Evolutionary conservation across 2,888 invertebrate species (phyloP), one percentile per base, ranked within the genome.

Genomic region (Sminthurinus aureus): DNA sequence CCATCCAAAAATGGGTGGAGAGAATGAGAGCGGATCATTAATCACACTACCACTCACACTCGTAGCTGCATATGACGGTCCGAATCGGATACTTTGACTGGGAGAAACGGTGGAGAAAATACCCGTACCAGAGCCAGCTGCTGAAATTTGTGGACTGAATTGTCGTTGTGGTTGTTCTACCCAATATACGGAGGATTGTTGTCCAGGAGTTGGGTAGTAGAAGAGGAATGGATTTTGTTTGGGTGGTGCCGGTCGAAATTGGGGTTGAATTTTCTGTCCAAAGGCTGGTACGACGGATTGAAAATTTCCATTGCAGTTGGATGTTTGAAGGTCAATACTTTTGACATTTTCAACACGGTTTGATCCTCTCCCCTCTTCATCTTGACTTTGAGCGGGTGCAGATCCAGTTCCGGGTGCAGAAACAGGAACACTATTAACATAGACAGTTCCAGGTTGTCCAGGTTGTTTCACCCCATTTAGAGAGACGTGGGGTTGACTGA

Each of bases 141-240:
- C 50, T 20, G 51, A 50, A 11, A 67, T 12, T 20, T 50, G 66
- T 74, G 77, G 75, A n/a, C 78, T 71, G n/a, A 71, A 73, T 9
- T 78, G 73, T 12, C 81, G 66, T 11, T 50, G 50, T 9, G 82
- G 83, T 58, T 78, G 81, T 20, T 81, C 81, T 0, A 87, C 85
- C 87, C 88, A 88, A 75, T 86, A 86, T 9, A 87, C 85, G 0
- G 87, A 87, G 3, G 86, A 84, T 74, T 88, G 87, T 74, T 81
- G 81, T 12, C 74, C 85, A 6, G 86, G 86, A 51, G 85, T 76
- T 6, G 85, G 87, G 50, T 86, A 88, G 77, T 87, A 87, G 20
- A 81, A 50, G 6, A 84, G 66, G 69, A 71, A 83, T 0, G 83
- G 83, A 8, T 18, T 38, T 52, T 78, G 38, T 1, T n/a, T 24